phyloP scores from a whole-genome alignment of 2,888 invertebrate genomes.

The Notodonta dromedarius region DNA sequence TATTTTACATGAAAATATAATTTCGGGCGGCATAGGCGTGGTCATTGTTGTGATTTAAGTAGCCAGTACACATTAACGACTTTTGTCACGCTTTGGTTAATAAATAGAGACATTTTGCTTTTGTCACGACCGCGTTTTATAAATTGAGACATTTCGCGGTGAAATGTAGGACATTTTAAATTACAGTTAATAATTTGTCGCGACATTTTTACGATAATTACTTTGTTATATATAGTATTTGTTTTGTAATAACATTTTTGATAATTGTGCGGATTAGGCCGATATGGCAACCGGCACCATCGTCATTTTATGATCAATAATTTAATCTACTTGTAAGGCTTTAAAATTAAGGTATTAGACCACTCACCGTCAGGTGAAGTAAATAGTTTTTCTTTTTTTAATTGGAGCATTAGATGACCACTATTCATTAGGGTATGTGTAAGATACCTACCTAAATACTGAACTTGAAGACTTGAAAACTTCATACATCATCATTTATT shows the following conservation, averaged over 20 bases:
- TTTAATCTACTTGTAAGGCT: too few relatives aligned
- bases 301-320: neutral
- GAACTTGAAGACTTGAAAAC: too few relatives aligned
- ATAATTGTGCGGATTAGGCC: neutral
- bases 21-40: constrained; percentile 62
- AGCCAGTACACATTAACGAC: constrained; percentile 67
- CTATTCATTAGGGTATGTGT: too few relatives aligned
- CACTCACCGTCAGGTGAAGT: too few relatives aligned
- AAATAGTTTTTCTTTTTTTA: too few relatives aligned
- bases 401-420: too few relatives aligned
- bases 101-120: constrained; percentile 72
- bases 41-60: constrained; percentile 67
- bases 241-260: constrained; percentile 16
- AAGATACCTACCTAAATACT: too few relatives aligned
- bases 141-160: constrained; percentile 11
- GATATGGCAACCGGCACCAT: neutral
- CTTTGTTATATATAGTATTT: constrained; percentile 31
- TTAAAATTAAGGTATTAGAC: too few relatives aligned
- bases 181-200: constrained; percentile 36
- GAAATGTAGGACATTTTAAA: constrained; percentile 44
- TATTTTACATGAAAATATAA: constrained; percentile 67
- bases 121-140: constrained; percentile 24
- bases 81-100: constrained; percentile 70
- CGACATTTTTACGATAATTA: constrained; percentile 37
- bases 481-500: too few relatives aligned